These are phyloP conservation scores for Varanus salvator DNA, from an alignment of 2,113 vertebrate genomes.

Conservation along the genomic window DNA sequence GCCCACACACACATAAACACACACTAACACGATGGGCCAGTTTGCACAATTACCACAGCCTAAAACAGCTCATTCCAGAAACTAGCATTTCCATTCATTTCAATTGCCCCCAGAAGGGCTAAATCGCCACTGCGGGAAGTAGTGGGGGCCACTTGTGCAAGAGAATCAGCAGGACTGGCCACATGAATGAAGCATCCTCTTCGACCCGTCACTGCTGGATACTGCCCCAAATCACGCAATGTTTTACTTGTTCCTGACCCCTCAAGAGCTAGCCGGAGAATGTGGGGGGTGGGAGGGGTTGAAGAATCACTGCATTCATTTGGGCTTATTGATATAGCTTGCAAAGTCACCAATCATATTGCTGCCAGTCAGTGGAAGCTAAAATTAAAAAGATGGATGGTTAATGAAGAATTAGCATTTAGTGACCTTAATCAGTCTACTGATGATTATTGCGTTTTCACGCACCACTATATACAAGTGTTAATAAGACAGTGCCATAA, in stretches of 20 bases:
- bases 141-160: no score
- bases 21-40: no score
- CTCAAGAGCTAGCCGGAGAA: constrained; percentile 7
- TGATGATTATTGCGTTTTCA: constrained; percentile 5
- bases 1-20: no score
- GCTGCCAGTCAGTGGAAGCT: not conserved
- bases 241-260: constrained; percentile 24
- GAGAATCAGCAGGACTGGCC: no score
- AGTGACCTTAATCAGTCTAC: constrained; percentile 15
- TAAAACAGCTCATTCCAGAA: no score
- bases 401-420: constrained; percentile 32
- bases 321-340: not conserved
- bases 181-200: no score
- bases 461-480: not conserved
- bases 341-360: not conserved
- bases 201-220: no score
- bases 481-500: constrained; percentile 14
- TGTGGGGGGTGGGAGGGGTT: not conserved
- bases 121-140: no score
- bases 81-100: no score
- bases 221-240: not conserved
- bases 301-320: not conserved
- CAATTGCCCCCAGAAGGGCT: no score
- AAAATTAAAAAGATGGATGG: constrained; percentile 9
- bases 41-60: no score